These are phyloP conservation scores for Catharus minimus DNA, from an alignment of 2,113 vertebrate genomes.

Conservation along the genomic window DNA sequence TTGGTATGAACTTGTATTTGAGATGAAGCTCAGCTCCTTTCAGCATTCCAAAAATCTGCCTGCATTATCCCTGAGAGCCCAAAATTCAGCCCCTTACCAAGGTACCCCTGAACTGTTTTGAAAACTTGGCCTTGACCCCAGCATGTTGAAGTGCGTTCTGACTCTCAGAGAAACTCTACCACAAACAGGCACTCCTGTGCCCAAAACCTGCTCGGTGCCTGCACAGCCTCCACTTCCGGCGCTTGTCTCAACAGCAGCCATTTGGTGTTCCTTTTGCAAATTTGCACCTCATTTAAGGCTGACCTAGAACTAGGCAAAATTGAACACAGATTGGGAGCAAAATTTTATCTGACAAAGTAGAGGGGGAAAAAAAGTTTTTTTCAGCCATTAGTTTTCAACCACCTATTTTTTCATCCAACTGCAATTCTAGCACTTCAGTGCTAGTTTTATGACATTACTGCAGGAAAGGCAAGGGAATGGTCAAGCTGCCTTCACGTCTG, in stretches of 20 bases:
- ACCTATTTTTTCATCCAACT: background rate
- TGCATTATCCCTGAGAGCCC: background rate
- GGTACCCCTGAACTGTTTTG: background rate
- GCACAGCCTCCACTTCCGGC: background rate
- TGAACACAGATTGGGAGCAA: constrained; percentile 1
- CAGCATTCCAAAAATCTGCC: background rate
- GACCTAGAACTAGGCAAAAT: constrained; percentile 6
- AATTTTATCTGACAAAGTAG: background rate
- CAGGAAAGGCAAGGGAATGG: background rate
- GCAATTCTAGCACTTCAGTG: background rate
- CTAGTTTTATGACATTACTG: background rate
- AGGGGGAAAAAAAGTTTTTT: fast-evolving
- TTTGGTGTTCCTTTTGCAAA: constrained; percentile 14
- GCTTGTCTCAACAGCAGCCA: background rate
- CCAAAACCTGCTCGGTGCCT: background rate
- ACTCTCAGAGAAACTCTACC: background rate
- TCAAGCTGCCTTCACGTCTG: background rate
- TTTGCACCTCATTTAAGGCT: constrained; percentile 17
- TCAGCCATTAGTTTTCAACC: background rate
- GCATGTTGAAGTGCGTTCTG: background rate
- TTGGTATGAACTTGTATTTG: background rate
- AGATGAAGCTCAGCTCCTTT: background rate
- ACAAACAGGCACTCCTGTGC: background rate
- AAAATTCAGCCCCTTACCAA: background rate
- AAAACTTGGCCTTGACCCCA: background rate